Base-by-base conservation (phyloP, 2,113 vertebrate species). In the Nipponia nippon region DNA sequence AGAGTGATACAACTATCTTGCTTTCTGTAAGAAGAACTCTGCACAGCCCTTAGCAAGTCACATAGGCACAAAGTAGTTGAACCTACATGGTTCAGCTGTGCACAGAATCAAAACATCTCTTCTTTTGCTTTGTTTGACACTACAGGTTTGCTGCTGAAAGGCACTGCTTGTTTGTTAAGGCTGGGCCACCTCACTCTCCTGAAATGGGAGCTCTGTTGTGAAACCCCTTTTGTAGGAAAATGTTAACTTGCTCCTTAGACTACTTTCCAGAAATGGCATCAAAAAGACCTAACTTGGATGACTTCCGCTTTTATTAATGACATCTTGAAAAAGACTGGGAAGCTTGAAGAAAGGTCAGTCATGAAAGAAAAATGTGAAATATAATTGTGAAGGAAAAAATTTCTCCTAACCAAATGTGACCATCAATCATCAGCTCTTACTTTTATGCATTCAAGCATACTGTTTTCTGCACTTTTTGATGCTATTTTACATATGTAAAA, bases 311-410 rank as follows among this genome's bases (percentile, higher is more conserved):
- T 86, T 95, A 61, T 85, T 92, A 92, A 93, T 86, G 90, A 76
- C 42, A 70, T 20, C 32, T 95, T 72, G 42, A 78, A 86, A 95
- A 80, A 71, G 22, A 84, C 38, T 67, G n/a, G 47, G 52, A 73
- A 95, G 26, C 71, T 75, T 91, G 44, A 75, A 93, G 81, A 96
- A 96, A 96, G 65, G 72, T 89, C 72, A 91, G 25, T 13, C 23
- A 78, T 75, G 59, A 83, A 93, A 95, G 55, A 94, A 88, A 91
- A 92, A 77, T 53, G 44, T 73, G 49, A 86, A 94, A 49, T 52
- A 79, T 55, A 71, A 79, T 96, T 96, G 80, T 26, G 38, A 73
- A 1, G 5, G 25, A 93, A 93, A 93, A 94, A 93, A 76, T 36
- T 49, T 81, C 30, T 93, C 19, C 61, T 71, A 42, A 71, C 7